A percentile compares a stretch with the other conserved stretches of the same genome.
Evolutionary conservation across 2,113 vertebrate genomes (phyloP).

Genomic region (Catagonus wagneri): DNA sequence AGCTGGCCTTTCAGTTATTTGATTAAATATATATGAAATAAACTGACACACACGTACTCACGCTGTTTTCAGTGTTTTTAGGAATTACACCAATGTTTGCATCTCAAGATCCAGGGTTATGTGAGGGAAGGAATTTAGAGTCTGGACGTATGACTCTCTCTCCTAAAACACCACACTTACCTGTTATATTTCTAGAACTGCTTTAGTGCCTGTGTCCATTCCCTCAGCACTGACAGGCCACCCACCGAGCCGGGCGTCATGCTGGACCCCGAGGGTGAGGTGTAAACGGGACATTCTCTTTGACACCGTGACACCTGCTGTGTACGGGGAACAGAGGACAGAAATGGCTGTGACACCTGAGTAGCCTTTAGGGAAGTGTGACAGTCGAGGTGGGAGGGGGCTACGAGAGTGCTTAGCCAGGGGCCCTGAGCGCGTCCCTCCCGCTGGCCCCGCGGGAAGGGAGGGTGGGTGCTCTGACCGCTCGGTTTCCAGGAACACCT

Average conservation of each 20-base stretch:
- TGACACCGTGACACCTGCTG: neutral
- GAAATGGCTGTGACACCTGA: accelerated
- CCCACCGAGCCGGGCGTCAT: too few species aligned
- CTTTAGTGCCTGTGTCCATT: neutral
- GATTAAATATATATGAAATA: neutral
- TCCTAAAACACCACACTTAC: neutral
- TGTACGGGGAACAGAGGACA: neutral
- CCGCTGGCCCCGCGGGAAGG: too few species aligned
- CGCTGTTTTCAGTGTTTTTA: neutral
- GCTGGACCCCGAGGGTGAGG: neutral
- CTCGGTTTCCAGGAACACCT: neutral
- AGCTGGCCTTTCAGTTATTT: neutral
- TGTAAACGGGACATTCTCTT: neutral
- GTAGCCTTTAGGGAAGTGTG: neutral
- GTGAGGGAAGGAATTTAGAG: neutral
- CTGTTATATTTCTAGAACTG: neutral
- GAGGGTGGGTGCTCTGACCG: neutral
- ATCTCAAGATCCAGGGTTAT: neutral
- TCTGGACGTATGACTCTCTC: neutral
- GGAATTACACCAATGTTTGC: neutral
- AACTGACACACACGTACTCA: too few species aligned
- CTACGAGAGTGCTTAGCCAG: neutral
- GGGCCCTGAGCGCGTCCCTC: neutral
- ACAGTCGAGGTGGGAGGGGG: neutral
- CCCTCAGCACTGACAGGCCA: too few species aligned